Evolutionary conservation across 2,797 vertebrate species (phyloP).

Genomic region (Astyanax mexicanus): DNA sequence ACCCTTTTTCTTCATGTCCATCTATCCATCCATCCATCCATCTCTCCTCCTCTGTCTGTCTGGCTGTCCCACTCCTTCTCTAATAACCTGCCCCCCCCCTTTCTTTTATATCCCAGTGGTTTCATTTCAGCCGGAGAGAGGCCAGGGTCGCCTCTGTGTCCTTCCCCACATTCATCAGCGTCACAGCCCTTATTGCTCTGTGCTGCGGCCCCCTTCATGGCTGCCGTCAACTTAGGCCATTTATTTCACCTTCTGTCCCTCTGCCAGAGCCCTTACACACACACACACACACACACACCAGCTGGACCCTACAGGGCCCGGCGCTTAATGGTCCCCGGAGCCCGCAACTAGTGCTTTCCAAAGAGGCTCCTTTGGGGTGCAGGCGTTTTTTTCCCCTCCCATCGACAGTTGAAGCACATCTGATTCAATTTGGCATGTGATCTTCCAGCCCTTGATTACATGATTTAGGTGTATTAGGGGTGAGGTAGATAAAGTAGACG

Average conservation of each 20-base stretch:
- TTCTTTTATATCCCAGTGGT: constrained; percentile 82
- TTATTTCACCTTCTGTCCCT: constrained; percentile 79
- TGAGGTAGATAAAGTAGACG: constrained; percentile 16
- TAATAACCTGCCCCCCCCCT: constrained; percentile 75
- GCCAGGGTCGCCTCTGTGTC: constrained; percentile 80
- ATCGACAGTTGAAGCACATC: constrained; percentile 35
- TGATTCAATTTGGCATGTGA: constrained; percentile 40
- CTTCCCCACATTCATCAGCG: constrained; percentile 85
- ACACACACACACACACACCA: constrained; percentile 65
- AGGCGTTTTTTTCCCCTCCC: constrained; percentile 30
- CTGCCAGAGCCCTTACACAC: constrained; percentile 75
- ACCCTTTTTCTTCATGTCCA: constrained; percentile 67
- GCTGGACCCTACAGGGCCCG: constrained; percentile 76
- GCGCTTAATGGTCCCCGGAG: constrained; percentile 80
- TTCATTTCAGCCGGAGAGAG: constrained; percentile 82
- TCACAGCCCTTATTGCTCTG: constrained; percentile 84
- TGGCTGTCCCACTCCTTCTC: constrained; percentile 76
- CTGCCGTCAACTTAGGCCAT: constrained; percentile 80
- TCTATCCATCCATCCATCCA: constrained; percentile 76
- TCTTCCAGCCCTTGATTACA: constrained; percentile 15
- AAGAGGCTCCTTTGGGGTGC: constrained; percentile 36
- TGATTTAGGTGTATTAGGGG: constrained; percentile 25
- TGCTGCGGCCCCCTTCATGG: constrained; percentile 81
- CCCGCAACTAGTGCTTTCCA: constrained; percentile 50
- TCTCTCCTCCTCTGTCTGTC: constrained; percentile 74